Conservation (phyloP, 2,888 invertebrate species). For the Axea sp. region DNA sequence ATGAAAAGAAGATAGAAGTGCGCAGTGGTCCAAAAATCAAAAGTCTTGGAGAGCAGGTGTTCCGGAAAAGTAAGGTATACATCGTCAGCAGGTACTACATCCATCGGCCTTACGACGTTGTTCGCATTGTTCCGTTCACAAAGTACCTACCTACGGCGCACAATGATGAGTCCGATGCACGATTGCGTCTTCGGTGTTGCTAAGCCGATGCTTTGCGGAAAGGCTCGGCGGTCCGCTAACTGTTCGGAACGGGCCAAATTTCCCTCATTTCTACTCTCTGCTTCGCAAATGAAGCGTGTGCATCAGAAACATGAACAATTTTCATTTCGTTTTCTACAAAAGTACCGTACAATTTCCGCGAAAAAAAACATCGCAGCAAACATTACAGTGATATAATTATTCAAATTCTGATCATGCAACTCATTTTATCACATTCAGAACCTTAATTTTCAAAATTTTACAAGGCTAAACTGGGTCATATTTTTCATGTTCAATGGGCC, state of each 20-base stretch:
- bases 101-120: conserved; percentile 66
- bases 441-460: no score
- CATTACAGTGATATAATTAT: no score
- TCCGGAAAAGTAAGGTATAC: conserved; percentile 67
- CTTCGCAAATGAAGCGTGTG: no score
- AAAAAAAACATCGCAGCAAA: no score
- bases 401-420: no score
- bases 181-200: conserved; percentile 49
- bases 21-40: conserved; percentile 74
- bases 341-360: no score
- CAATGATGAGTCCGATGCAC: conserved; percentile 34
- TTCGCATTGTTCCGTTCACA: conserved; percentile 70
- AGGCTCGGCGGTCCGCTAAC: conserved; percentile 2
- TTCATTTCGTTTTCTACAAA: no score
- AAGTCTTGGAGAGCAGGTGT: conserved; percentile 75
- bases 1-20: conserved; percentile 36
- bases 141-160: conserved; percentile 67
- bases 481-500: no score
- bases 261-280: no score
- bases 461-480: no score
- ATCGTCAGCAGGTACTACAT: conserved; percentile 74
- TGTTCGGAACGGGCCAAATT: neutral
- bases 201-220: conserved; percentile 31
- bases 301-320: neutral
- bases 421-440: no score